Evolutionary conservation across 2,113 vertebrate genomes (phyloP).

Genomic region (Psilopsiagon aymara): DNA sequence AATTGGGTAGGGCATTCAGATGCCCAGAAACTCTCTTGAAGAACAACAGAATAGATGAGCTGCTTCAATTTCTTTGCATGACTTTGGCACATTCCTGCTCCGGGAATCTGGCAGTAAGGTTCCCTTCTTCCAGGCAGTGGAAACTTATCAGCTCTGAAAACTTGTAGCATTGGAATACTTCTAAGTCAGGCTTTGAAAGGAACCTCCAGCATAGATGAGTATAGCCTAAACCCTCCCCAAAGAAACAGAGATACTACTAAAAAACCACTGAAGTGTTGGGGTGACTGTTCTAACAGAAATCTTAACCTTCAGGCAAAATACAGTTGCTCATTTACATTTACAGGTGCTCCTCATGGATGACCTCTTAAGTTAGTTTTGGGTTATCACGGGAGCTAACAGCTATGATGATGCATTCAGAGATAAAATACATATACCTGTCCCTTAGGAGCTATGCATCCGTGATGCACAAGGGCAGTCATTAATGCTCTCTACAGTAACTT

Average conservation of each 20-base stretch:
- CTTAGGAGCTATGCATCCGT: not conserved
- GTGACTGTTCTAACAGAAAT: not conserved
- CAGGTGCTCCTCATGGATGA: not conserved
- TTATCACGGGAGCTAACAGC: not conserved
- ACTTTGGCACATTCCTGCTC: not conserved
- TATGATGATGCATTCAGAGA: not conserved
- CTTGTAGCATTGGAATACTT: not conserved
- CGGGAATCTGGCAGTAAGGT: not conserved
- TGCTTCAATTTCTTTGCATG: not conserved
- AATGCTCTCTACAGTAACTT: not conserved
- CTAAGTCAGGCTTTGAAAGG: not conserved
- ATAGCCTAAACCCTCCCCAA: not conserved
- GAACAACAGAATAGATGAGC: not conserved
- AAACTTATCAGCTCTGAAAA: not conserved
- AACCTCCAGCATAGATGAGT: not conserved
- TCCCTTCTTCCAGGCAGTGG: not conserved
- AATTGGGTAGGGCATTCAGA: not conserved
- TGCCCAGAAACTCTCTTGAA: not conserved
- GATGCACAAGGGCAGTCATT: not conserved
- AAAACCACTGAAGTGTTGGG: not conserved
- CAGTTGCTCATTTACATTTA: not conserved
- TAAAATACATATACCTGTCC: not conserved
- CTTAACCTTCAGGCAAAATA: not conserved
- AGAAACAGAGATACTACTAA: not conserved
- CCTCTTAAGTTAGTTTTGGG: not conserved